Evolutionary conservation across 2,113 vertebrate species (phyloP), one percentile per base, ranked within the genome.

Genomic region (Motacilla alba): DNA sequence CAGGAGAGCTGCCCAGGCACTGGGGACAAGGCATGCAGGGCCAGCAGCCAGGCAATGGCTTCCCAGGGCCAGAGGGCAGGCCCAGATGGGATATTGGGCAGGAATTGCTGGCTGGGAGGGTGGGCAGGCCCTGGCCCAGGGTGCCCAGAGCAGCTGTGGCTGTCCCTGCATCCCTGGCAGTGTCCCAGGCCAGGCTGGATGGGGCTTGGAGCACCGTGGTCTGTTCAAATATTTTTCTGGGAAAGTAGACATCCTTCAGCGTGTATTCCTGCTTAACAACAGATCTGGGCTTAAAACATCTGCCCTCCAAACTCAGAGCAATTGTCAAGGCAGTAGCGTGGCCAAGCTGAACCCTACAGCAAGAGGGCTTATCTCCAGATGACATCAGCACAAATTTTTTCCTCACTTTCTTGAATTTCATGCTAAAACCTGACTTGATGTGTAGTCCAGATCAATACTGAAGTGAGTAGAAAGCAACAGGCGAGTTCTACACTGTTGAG

Each of bases 191-290:
- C 52, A 33, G 44, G 53, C 0, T 68, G 46, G 73, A 68, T 0
- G 0, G 27, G 28, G 10, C 11, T 68, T 10, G 53, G 33, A 80
- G 6, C 43, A 35, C 0, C 17, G 9, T 35, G 41, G 6, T 0
- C 0, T 35, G 9, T 17, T 3, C 18, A 21, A 80, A 49, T 43
- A 73, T 22, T 63, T 63, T 13, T 39, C 19, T 35, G 28, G 3
- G 20, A 43, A 70, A 43, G 5, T 0, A 76, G 37, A 59, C 4
- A 10, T 23, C 52, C 27, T 39, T 73, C 44, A 87, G 24, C 21
- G n/a, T n/a, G 3, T 14, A 67, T 49, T 79, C 17, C 23, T 73
- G 12, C 37, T 43, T n/a, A n/a, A 19, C 7, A 13, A 5, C 20
- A 66, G 62, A 53, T 16, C 14, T 41, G 28, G 31, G 12, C 3